Conservation (phyloP, 53 echinoderm and acorn worm species). For the Echinometra lucunter region DNA sequence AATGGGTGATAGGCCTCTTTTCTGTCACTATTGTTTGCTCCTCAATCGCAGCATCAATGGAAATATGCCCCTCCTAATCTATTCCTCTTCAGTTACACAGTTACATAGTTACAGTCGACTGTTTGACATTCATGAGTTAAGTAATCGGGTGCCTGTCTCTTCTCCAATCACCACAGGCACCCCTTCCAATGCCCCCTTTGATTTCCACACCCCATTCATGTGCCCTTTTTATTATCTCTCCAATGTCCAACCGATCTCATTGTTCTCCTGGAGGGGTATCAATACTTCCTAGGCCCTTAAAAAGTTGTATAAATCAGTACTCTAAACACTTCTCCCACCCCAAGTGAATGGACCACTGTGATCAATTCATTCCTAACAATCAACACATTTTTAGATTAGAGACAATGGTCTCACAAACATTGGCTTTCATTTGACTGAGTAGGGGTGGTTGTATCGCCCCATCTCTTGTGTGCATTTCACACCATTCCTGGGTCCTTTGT, state of each 20-base stretch:
- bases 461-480: constrained; percentile 3
- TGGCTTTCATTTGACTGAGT: neutral
- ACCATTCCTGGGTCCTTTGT: constrained; percentile 45
- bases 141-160: neutral
- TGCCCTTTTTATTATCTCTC: constrained; percentile 7
- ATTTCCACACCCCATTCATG: constrained; percentile 8
- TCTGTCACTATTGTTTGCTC: neutral
- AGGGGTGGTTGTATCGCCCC: neutral
- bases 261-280: neutral
- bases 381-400: constrained; percentile 63
- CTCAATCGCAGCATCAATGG: neutral
- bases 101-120: neutral
- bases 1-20: neutral
- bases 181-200: constrained; percentile 30
- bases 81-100: neutral
- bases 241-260: neutral
- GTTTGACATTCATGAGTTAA: constrained; percentile 49
- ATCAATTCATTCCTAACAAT: constrained; percentile 45
- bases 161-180: neutral
- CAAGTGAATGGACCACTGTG: constrained; percentile 1
- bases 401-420: constrained; percentile 28
- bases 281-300: neutral
- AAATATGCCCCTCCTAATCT: neutral
- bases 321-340: constrained; percentile 10
- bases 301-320: constrained; percentile 27